Evolutionary conservation across 2,888 invertebrate species (phyloP).

Genomic region (Callosobruchus maculatus): DNA sequence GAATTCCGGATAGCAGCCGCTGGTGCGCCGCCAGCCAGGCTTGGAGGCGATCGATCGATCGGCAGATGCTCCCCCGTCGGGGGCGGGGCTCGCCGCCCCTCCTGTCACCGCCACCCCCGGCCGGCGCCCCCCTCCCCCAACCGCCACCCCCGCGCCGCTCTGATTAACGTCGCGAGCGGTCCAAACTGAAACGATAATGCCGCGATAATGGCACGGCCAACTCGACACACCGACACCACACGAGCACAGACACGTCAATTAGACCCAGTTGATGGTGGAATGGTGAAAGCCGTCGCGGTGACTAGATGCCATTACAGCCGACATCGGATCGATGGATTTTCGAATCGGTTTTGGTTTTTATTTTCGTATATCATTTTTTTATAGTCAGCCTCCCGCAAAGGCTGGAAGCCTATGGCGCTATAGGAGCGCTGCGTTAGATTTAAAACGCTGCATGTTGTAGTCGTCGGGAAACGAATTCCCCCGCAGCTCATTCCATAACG

Average conservation of each 20-base stretch:
- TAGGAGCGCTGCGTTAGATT: too few relatives aligned
- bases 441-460: too few relatives aligned
- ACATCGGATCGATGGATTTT: not conserved
- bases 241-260: not conserved
- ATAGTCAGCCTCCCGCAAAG: too few relatives aligned
- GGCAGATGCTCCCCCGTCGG: conserved; percentile 20
- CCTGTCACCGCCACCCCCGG: conserved; percentile 40
- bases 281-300: not conserved
- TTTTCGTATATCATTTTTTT: too few relatives aligned
- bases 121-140: conserved; percentile 50
- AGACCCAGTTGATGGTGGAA: not conserved
- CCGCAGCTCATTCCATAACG: too few relatives aligned
- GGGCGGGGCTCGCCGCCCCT: conserved; percentile 16
- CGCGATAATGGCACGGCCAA: conserved; percentile 52
- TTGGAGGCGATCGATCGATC: too few relatives aligned
- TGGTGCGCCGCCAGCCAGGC: not conserved
- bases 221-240: conserved; percentile 44
- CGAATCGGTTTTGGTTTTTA: not conserved
- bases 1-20: too few relatives aligned
- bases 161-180: conserved; percentile 36
- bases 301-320: not conserved
- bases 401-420: too few relatives aligned
- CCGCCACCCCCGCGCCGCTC: not conserved
- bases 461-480: too few relatives aligned
- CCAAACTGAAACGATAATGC: conserved; percentile 52